Base-by-base conservation (phyloP, 2,113 vertebrate species). In the Rousettus leschenaultii region DNA sequence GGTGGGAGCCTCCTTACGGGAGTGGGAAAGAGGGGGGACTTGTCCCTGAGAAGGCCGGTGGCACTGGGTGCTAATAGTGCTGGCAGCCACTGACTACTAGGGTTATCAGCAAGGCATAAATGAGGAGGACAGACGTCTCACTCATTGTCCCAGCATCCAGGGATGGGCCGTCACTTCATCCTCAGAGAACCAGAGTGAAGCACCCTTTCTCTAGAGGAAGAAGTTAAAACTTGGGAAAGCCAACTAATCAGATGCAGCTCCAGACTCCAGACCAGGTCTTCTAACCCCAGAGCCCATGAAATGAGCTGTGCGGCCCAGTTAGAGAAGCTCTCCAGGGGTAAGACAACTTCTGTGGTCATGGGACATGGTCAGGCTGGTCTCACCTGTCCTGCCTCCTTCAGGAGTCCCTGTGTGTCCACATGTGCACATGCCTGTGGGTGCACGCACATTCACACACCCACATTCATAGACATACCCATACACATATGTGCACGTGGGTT, bases 111-210 rank as follows among this genome's bases (percentile, higher is more conserved):
- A 8, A 51, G 1, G 14, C 1, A 1, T n/a, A 48, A 13, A 1
- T 11, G 6, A 30, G 71, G 30, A 45, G 33, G 33, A 5, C 14
- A 1, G 24, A 38, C 11, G n/a, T 22, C 51, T 63, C 15, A 2
- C 26, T 22, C 53, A 11, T 1, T 5, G 84, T 24, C 3, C 0
- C 10, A 19, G 21, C n/a, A 24, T 21, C 59, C 26, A 1, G 19
- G 55, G 22, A 53, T 40, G 70, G 19, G 2, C 3, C 2, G 6
- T 19, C 7, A 30, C 73, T 28, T 16, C 3, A 3, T 5, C 24
- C 11, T 45, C 68, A 35, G 33, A 43, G 66, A 88, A 73, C 61
- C 0, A 4, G 6, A 13, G 30, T 1, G 14, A 43, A 24, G 21
- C 33, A 35, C 48, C 35, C 5, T 68, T 40, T 63, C 15, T 16